Percentiles rank a stretch among this genome's conserved stretches.
phyloP scores from a whole-genome alignment of 1,140 invertebrate genomes.

The Phymastichus coffea region DNA sequence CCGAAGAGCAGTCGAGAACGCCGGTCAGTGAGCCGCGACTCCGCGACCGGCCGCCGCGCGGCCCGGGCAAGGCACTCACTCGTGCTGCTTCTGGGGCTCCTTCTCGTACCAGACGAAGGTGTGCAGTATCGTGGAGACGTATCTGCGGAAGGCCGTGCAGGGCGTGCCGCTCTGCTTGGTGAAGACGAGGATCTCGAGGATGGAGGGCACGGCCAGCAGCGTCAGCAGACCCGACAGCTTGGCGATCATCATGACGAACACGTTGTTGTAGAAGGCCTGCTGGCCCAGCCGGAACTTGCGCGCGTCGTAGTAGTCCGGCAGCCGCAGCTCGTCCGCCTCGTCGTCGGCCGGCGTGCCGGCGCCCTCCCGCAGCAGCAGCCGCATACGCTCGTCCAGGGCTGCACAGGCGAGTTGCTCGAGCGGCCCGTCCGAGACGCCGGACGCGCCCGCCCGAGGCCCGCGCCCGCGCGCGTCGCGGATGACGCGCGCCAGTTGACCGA shows the following conservation, averaged over 20 bases:
- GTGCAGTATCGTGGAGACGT: constrained; percentile 67
- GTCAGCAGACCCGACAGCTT: constrained; percentile 70
- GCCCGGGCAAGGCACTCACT: constrained; percentile 57
- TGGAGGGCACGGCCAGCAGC: constrained; percentile 68
- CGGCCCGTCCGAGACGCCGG: too few species aligned
- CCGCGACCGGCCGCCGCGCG: too few species aligned
- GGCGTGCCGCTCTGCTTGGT: constrained; percentile 67
- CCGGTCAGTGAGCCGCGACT: too few species aligned
- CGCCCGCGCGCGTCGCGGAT: too few species aligned
- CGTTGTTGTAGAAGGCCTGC: constrained; percentile 64
- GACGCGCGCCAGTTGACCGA: too few species aligned
- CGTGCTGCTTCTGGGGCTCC: constrained; percentile 58
- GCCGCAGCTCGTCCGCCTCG: constrained; percentile 28
- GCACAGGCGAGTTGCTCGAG: too few species aligned
- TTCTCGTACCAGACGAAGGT: constrained; percentile 72
- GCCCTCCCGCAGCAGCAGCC: constrained; percentile 42
- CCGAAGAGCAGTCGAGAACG: too few species aligned
- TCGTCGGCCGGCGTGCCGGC: constrained; percentile 34
- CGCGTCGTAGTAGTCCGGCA: constrained; percentile 48
- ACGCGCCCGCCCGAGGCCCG: too few species aligned
- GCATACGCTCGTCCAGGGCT: constrained; percentile 40
- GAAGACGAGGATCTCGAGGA: constrained; percentile 66
- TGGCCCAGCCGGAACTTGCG: constrained; percentile 63
- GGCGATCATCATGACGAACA: constrained; percentile 66
- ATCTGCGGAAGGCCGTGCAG: constrained; percentile 72